A percentile compares a stretch with the other conserved stretches of the same genome.
These are phyloP conservation scores for Agonopterix subpropinquella DNA, from an alignment of 2,888 invertebrate genomes.

Conservation along the genomic window DNA sequence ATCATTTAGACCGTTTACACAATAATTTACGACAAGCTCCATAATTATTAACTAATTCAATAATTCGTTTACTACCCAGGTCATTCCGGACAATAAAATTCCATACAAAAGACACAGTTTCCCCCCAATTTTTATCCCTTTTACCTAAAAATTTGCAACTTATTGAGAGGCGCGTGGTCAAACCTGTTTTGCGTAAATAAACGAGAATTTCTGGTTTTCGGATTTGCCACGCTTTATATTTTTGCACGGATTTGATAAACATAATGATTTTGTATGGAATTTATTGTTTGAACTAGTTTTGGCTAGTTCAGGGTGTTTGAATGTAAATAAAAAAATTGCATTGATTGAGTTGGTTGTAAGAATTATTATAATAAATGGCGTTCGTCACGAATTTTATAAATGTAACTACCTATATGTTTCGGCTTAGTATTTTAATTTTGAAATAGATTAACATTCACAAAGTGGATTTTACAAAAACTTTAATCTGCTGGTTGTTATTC, in stretches of 20 bases:
- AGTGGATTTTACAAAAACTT: too few species aligned
- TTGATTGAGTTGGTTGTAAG: too few species aligned
- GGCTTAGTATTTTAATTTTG: too few species aligned
- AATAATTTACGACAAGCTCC: slow-evolving; percentile 39
- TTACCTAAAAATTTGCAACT: slow-evolving; percentile 39
- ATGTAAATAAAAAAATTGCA: slow-evolving; percentile 29
- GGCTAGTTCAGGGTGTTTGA: slow-evolving; percentile 41
- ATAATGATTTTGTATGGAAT: slow-evolving; percentile 50
- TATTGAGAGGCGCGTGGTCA: slow-evolving; percentile 58
- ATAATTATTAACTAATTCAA: slow-evolving; percentile 65
- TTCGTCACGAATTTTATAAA: too few species aligned
- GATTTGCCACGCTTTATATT: slow-evolving; percentile 29
- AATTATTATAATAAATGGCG: too few species aligned
- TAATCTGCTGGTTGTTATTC: too few species aligned
- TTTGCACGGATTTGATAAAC: slow-evolving; percentile 61
- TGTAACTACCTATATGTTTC: too few species aligned
- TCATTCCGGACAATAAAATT: slow-evolving; percentile 58
- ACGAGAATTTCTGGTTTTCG: slow-evolving; percentile 58
- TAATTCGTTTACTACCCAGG: slow-evolving; percentile 59
- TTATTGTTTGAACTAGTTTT: slow-evolving; percentile 47
- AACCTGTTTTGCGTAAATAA: slow-evolving; percentile 46
- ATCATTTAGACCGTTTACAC: not conserved
- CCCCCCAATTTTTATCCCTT: slow-evolving; percentile 6
- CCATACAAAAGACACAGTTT: slow-evolving; percentile 24
- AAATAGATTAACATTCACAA: too few species aligned